Conservation (phyloP, 92 coral and sea anemone species). For the Epizoanthus illoricatus region DNA sequence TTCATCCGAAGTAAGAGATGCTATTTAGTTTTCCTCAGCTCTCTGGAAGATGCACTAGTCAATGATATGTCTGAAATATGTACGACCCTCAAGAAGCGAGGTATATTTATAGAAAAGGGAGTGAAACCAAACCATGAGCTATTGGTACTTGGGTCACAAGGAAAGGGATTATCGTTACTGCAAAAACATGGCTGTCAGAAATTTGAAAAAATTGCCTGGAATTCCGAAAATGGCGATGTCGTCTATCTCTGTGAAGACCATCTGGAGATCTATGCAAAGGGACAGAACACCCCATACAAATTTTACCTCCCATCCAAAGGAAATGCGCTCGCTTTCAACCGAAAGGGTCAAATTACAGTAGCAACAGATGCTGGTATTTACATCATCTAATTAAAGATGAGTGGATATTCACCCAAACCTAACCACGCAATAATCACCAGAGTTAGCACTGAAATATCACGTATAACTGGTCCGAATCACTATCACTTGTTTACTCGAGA, state of each 20-base stretch:
- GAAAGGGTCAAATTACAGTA: slow-evolving; percentile 12
- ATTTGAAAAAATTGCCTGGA: neutral
- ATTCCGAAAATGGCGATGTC: slow-evolving; percentile 9
- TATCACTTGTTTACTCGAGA: too few species aligned
- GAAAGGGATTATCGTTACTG: slow-evolving; percentile 5
- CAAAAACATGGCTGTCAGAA: neutral
- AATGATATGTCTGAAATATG: neutral
- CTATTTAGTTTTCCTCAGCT: neutral
- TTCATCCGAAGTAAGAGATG: too few species aligned
- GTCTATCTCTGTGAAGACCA: neutral
- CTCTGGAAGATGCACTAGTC: neutral
- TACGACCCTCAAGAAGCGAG: neutral
- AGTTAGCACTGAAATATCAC: too few species aligned
- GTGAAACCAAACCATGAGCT: neutral
- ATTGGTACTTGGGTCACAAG: slow-evolving; percentile 2
- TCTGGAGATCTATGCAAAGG: too few species aligned
- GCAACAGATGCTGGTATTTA: neutral
- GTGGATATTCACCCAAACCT: too few species aligned
- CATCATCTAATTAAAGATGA: neutral
- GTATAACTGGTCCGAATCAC: too few species aligned
- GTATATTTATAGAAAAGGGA: neutral
- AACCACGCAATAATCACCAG: too few species aligned
- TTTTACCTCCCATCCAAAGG: neutral
- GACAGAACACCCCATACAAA: neutral
- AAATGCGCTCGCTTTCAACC: neutral